A percentile compares a stretch with the other conserved stretches of the same genome.
phyloP scores from a whole-genome alignment of 2,113 vertebrate genomes.

The Catharus bicknelli region DNA sequence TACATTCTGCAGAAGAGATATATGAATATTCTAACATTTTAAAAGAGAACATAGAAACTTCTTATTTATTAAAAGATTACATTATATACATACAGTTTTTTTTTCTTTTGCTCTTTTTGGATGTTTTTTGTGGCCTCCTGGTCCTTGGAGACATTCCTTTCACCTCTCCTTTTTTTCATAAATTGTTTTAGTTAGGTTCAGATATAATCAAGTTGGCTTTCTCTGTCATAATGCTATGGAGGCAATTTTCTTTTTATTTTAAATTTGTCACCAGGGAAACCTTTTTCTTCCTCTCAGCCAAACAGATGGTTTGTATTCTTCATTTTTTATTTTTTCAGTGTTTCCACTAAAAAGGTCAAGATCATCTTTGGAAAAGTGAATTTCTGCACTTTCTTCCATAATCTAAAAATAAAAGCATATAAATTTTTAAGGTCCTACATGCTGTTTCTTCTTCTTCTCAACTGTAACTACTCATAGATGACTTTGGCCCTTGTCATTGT shows the following conservation, averaged over 20 bases:
- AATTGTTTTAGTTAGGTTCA: constrained; percentile 62
- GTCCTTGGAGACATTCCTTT: constrained; percentile 32
- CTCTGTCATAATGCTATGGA: constrained; percentile 57
- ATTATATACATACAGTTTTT: not conserved
- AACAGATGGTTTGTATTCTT: constrained; percentile 73
- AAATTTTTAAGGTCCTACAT: not conserved
- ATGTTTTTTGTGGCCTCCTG: constrained; percentile 14
- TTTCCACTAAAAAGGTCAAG: constrained; percentile 44
- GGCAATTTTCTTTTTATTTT: constrained; percentile 70
- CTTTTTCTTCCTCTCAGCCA: constrained; percentile 67
- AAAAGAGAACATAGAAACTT: not conserved
- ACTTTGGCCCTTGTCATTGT: not conserved
- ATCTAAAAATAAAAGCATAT: constrained; percentile 34
- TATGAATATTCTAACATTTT: not conserved
- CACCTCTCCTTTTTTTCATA: constrained; percentile 45
- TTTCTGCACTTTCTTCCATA: constrained; percentile 41
- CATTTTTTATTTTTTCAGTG: not conserved
- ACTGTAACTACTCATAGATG: not conserved
- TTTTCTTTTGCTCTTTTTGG: not conserved
- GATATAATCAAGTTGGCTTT: constrained; percentile 59
- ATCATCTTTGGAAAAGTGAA: constrained; percentile 32
- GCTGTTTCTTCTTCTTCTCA: not conserved
- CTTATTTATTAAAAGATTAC: not conserved
- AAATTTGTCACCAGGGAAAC: constrained; percentile 71
- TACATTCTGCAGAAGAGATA: not conserved